Evolutionary conservation across 2,888 invertebrate genomes (phyloP).

Genomic region (Rotaria macrura): DNA sequence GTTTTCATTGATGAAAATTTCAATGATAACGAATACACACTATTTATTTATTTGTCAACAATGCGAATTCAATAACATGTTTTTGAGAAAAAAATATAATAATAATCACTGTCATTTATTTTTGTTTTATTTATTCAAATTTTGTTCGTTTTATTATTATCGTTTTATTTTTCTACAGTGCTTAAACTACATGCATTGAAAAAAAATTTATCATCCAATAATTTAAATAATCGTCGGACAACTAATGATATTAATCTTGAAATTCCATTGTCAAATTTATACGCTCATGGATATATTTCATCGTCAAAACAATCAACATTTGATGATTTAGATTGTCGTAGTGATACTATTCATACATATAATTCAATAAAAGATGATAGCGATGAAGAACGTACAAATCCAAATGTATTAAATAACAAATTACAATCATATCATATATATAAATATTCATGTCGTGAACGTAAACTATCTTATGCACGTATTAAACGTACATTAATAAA

Average conservation of each 20-base stretch:
- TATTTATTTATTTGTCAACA: too few relatives aligned
- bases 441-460: conserved; percentile 13
- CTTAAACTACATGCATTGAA: neutral
- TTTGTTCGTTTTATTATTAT: neutral
- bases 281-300: neutral
- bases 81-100: too few relatives aligned
- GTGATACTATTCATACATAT: neutral
- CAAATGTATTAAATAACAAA: neutral
- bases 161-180: neutral
- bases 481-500: neutral
- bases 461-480: neutral
- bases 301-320: neutral
- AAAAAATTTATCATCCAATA: neutral
- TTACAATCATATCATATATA: neutral
- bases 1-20: too few relatives aligned
- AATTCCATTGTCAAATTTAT: neutral
- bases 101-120: too few relatives aligned
- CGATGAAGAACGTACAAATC: neutral
- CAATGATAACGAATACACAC: too few relatives aligned
- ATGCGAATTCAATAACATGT: too few relatives aligned
- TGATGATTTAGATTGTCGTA: neutral
- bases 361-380: neutral
- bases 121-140: too few relatives aligned
- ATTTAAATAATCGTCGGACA: neutral
- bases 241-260: neutral